Base-by-base conservation (phyloP, 1,140 invertebrate genomes). In the Eueides isabella region DNA sequence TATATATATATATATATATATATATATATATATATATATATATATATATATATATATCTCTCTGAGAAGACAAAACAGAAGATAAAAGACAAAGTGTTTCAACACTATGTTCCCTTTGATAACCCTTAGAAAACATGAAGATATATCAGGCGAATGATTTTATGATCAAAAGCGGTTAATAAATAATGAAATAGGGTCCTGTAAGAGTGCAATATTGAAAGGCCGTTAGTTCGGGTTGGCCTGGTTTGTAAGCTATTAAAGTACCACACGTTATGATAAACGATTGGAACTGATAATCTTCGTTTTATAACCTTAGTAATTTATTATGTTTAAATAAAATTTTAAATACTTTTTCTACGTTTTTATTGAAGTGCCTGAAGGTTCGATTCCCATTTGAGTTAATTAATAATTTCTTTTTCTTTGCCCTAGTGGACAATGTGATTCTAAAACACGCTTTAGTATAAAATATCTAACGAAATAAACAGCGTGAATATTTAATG, bases 201-300 rank as follows among this genome's bases (percentile, higher is more conserved):
- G 48, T 55, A 55, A 55, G 48, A 55, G 48, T 55, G 48, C 48
- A 55, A 55, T 55, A 55, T 55, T 55, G 48, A 55, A 55, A 55
- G 48, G 19, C 48, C 23, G 48, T 55, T 55, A 55, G 48, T 55
- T 55, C 48, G 48, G 48, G 48, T 55, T 55, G 48, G 48, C 48
- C 48, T 55, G 48, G 48, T 26, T 55, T 55, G 48, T 55, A 26
- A 55, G 48, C 48, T 11, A 55, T 55, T 55, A 55, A 55, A 26
- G 48, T 55, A 55, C 48, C 48, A 26, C 48, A 55, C 48, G 19
- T 55, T 55, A 23, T 55, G 48, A 55, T 55, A 23, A 55, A 55
- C 23, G 48, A 23, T 55, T 23, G n/a, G 19, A 23, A 23, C 19
- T 23, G 26, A 55, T 55, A 55, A 55, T 55, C 48, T 55, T 23